phyloP scores from a whole-genome alignment of 2,888 invertebrate species.

The Spilarctia lutea region DNA sequence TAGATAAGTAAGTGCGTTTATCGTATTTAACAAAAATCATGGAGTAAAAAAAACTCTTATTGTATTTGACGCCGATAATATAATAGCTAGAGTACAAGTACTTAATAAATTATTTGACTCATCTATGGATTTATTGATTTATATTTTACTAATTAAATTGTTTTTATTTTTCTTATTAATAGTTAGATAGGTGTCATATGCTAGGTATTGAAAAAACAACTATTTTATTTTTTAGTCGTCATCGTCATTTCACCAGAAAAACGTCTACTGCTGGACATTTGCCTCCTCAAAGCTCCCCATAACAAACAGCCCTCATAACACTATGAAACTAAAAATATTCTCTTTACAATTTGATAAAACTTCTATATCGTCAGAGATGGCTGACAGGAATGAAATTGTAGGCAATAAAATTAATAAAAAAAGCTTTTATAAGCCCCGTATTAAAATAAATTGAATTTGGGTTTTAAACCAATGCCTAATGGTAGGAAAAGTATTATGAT shows the following conservation, averaged over 20 bases:
- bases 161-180: not conserved
- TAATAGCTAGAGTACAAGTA: too few relatives aligned
- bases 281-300: too few relatives aligned
- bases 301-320: too few relatives aligned
- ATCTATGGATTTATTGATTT: too few relatives aligned
- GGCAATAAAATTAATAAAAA: constrained; percentile 1
- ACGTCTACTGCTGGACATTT: too few relatives aligned
- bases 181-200: not conserved
- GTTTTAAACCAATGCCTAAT: not conserved
- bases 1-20: not conserved
- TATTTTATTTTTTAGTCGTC: too few relatives aligned
- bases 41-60: not conserved
- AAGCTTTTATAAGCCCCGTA: not conserved
- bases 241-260: too few relatives aligned
- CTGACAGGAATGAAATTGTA: not conserved
- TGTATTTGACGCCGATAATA: not conserved
- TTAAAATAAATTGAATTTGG: constrained; percentile 1
- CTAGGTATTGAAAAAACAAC: not conserved
- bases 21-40: not conserved
- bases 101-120: too few relatives aligned
- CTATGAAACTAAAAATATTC: not conserved
- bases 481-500: not conserved
- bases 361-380: not conserved
- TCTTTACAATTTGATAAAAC: not conserved
- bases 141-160: not conserved